Percentiles rank a stretch among this genome's conserved stretches.
phyloP scores from a whole-genome alignment of 2,888 invertebrate genomes.

The Beris morrisii region DNA sequence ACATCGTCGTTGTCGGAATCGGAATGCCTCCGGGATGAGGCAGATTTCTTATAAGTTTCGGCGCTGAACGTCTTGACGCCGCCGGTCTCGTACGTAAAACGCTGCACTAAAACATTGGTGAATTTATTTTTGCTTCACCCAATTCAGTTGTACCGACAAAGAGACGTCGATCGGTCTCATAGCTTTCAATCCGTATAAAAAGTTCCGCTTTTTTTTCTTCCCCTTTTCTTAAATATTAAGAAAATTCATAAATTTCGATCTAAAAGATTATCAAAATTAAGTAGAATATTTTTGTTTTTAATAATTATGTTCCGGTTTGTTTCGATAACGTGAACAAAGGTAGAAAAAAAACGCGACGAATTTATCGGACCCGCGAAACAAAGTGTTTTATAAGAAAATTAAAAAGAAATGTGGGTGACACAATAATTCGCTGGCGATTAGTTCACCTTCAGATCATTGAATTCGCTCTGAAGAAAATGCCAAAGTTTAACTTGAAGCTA shows the following conservation, averaged over 20 bases:
- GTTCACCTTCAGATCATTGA: no score
- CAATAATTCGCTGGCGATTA: no score
- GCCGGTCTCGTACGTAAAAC: not conserved
- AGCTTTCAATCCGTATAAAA: conserved; percentile 20
- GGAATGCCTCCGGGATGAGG: conserved; percentile 9
- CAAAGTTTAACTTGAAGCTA: no score
- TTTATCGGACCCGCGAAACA: no score
- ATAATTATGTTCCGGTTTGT: no score
- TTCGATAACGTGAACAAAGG: no score
- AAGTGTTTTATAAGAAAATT: no score
- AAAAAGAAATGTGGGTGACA: no score
- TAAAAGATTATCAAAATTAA: not conserved
- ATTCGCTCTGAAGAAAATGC: no score
- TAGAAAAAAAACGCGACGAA: no score
- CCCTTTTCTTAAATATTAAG: not conserved
- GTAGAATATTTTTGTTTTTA: no score
- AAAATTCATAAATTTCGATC: conserved; percentile 1
- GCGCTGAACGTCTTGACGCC: conserved; percentile 26
- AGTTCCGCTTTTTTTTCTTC: not conserved
- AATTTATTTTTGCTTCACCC: conserved; percentile 34
- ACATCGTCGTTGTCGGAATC: not conserved
- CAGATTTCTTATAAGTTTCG: conserved; percentile 1
- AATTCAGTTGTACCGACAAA: conserved; percentile 43
- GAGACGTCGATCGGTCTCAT: conserved; percentile 43
- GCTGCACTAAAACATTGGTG: no score